Conservation (phyloP, 2,888 invertebrate genomes). For the Nasonia oneida region DNA sequence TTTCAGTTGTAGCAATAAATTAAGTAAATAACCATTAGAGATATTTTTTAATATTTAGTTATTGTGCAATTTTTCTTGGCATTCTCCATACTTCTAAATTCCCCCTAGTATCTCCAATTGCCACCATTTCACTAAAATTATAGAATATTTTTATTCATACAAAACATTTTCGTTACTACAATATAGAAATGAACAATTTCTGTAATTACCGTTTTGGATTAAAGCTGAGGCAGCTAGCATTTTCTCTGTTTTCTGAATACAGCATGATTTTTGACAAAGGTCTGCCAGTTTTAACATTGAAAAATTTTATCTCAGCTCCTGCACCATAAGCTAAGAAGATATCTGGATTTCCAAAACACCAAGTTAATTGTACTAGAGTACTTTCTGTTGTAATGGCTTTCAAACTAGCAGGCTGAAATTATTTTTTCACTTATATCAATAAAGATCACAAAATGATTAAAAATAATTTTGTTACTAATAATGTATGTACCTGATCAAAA, state of each 20-base stretch:
- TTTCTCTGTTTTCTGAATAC: slow-evolving; percentile 68
- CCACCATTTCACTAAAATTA: slow-evolving; percentile 71
- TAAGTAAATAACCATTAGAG: background rate
- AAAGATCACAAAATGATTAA: background rate
- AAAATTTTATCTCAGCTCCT: slow-evolving; percentile 71
- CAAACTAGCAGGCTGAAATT: slow-evolving; percentile 68
- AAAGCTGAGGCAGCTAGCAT: slow-evolving; percentile 72
- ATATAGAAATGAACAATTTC: background rate
- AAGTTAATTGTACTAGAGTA: slow-evolving; percentile 72
- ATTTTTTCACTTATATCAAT: slow-evolving; percentile 5
- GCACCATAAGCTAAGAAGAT: slow-evolving; percentile 75
- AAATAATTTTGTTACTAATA: background rate
- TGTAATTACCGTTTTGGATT: slow-evolving; percentile 73
- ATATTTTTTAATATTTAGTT: background rate
- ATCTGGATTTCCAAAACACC: slow-evolving; percentile 72
- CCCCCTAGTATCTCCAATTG: slow-evolving; percentile 72
- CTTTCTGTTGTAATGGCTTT: slow-evolving; percentile 71
- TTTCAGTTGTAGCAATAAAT: background rate
- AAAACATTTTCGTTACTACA: background rate
- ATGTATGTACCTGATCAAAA: slow-evolving; percentile 71
- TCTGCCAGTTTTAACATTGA: slow-evolving; percentile 70
- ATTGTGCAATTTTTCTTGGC: slow-evolving; percentile 61
- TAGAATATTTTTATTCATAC: slow-evolving; percentile 22
- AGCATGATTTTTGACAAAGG: slow-evolving; percentile 69
- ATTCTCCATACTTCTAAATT: slow-evolving; percentile 76